phyloP scores from a whole-genome alignment of 2,888 invertebrate genomes.

The Nycteola revayana region DNA sequence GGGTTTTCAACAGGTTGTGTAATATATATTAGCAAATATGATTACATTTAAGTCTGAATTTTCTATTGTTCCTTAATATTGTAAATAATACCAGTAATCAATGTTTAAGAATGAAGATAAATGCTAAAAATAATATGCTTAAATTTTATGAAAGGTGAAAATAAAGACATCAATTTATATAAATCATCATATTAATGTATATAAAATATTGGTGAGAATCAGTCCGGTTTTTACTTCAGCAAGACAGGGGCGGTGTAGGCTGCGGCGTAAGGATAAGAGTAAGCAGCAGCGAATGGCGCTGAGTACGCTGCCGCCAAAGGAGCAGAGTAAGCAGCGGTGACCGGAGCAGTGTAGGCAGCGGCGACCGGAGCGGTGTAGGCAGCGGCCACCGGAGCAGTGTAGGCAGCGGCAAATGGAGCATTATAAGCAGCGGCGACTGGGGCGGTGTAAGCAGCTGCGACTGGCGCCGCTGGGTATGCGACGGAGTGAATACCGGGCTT shows the following conservation, averaged over 20 bases:
- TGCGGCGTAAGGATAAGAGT: conserved; percentile 28
- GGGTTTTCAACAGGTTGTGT: no score
- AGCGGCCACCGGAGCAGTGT: conserved; percentile 39
- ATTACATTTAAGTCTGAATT: no score
- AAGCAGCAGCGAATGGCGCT: conserved; percentile 29
- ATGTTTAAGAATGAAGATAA: no score
- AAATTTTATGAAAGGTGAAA: no score
- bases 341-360: conserved; percentile 48
- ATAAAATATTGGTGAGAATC: no score
- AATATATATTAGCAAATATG: no score
- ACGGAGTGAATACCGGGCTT: conserved; percentile 67
- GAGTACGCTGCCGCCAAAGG: conserved; percentile 56
- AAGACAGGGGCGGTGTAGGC: conserved; percentile 40
- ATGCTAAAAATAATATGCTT: no score
- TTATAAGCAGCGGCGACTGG: conserved; percentile 45
- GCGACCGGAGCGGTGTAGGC: conserved; percentile 41
- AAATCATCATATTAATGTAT: no score
- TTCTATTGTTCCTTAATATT: no score
- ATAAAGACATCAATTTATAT: no score
- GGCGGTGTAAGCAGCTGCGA: conserved; percentile 44
- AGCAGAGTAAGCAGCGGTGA: conserved; percentile 52
- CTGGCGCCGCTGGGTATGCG: conserved; percentile 42
- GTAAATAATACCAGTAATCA: no score
- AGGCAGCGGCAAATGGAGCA: conserved; percentile 43
- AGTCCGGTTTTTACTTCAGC: conserved; percentile 26